These are phyloP conservation scores for Gastracanthus pulcherrimus DNA, from an alignment of 2,888 invertebrate species.

Conservation along the genomic window DNA sequence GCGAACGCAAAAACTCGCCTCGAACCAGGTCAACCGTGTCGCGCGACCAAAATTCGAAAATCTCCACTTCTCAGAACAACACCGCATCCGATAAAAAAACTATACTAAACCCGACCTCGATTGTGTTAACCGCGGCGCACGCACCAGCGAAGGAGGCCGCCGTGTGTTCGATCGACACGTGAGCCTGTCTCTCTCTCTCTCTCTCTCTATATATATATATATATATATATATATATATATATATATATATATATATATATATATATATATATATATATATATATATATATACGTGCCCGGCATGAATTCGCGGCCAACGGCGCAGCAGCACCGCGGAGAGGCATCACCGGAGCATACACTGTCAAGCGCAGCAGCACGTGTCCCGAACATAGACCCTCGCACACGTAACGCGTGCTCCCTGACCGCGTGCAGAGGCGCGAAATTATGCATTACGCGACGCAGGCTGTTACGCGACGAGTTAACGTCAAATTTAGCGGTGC, in stretches of 20 bases:
- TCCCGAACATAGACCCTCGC: constrained; percentile 51
- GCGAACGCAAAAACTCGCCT: no score
- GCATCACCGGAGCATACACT: constrained; percentile 36
- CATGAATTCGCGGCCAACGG: constrained; percentile 22
- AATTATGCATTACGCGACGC: constrained; percentile 10
- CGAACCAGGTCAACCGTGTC: no score
- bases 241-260: no score
- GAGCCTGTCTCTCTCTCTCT: not conserved
- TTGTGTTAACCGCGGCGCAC: not conserved
- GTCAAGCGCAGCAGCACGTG: constrained; percentile 50
- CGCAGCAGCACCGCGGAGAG: constrained; percentile 32
- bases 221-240: no score
- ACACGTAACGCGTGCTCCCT: constrained; percentile 55
- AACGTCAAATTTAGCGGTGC: not conserved
- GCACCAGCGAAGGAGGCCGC: not conserved
- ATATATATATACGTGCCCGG: constrained; percentile 16
- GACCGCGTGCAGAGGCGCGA: constrained; percentile 10
- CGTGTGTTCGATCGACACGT: constrained; percentile 17
- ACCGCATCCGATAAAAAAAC: not conserved
- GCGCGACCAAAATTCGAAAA: not conserved
- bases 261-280: no score
- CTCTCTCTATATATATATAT: not conserved
- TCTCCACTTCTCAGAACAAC: no score
- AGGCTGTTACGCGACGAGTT: not conserved
- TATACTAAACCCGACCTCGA: not conserved